Percentiles rank a stretch among this genome's conserved stretches.
Evolutionary conservation across 2,113 vertebrate species (phyloP).

Genomic region (Puntigrus tetrazona): DNA sequence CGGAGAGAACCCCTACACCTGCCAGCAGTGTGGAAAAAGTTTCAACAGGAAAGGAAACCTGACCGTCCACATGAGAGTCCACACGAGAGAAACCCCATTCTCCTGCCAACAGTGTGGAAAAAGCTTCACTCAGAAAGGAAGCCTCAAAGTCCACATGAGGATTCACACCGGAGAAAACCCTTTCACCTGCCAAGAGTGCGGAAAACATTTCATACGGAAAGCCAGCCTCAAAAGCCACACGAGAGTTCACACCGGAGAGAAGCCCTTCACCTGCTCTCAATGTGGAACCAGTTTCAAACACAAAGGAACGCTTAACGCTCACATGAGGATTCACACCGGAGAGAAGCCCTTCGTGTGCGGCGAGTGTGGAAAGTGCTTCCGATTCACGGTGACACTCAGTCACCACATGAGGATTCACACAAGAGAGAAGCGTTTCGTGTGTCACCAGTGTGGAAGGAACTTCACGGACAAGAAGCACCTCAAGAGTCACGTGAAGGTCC

Average conservation of each 20-base stretch:
- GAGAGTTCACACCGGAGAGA: neutral
- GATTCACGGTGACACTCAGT: neutral
- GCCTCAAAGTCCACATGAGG: neutral
- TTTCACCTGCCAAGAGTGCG: neutral
- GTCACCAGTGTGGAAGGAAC: neutral
- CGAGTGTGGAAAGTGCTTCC: neutral
- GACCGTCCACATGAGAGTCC: neutral
- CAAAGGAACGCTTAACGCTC: neutral
- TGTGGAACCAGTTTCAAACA: neutral
- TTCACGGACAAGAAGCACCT: neutral
- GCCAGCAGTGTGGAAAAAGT: neutral
- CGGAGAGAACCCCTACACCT: neutral
- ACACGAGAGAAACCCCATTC: neutral
- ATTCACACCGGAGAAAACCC: neutral
- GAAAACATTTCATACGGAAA: neutral
- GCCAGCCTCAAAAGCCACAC: neutral
- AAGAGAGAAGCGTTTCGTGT: neutral
- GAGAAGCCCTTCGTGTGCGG: neutral
- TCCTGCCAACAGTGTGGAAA: neutral
- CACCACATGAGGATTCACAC: neutral
- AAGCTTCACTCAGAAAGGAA: neutral
- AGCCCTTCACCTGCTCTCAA: neutral
- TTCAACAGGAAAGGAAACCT: neutral
- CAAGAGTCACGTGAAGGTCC: neutral
- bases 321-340: neutral